Percentiles rank a stretch among this genome's conserved stretches.
These are phyloP conservation scores for Drosophila villosipedis DNA, from an alignment of 2,888 invertebrate species.

Conservation along the genomic window DNA sequence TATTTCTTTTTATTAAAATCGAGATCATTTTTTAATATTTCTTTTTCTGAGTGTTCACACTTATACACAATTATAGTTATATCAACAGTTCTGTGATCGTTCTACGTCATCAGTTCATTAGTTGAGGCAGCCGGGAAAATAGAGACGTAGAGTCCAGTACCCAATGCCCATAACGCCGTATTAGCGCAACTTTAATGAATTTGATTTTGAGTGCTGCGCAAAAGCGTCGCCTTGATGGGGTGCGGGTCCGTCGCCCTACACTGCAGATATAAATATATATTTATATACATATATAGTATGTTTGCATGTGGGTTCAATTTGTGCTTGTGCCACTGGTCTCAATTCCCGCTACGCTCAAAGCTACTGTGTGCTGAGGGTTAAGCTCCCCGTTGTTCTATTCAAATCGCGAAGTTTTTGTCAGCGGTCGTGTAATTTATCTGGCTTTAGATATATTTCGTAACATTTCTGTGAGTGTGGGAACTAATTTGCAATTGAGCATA, in stretches of 20 bases:
- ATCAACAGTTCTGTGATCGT: constrained; percentile 17
- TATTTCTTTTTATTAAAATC: not conserved
- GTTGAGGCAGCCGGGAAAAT: constrained; percentile 4
- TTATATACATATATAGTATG: not conserved
- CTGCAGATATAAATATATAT: constrained; percentile 1
- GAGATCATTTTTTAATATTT: not conserved
- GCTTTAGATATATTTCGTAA: constrained; percentile 62
- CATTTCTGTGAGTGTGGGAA: constrained; percentile 10
- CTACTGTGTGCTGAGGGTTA: constrained; percentile 29
- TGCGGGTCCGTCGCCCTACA: constrained; percentile 21
- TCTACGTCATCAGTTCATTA: constrained; percentile 55
- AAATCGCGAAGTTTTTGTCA: constrained; percentile 66
- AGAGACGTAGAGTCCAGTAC: not conserved
- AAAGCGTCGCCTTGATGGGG: constrained; percentile 58
- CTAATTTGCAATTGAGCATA: constrained; percentile 22
- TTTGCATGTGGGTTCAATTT: not conserved
- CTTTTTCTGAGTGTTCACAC: not conserved
- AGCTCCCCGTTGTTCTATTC: constrained; percentile 51
- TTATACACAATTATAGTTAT: not conserved
- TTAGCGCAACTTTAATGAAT: constrained; percentile 62
- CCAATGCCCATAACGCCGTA: constrained; percentile 22
- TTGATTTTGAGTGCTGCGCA: constrained; percentile 72
- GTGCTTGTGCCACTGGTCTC: constrained; percentile 22
- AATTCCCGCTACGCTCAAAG: constrained; percentile 23
- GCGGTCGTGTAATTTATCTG: constrained; percentile 67